Base-by-base conservation (phyloP, 1,140 invertebrate genomes). In the Nebria ingens region DNA sequence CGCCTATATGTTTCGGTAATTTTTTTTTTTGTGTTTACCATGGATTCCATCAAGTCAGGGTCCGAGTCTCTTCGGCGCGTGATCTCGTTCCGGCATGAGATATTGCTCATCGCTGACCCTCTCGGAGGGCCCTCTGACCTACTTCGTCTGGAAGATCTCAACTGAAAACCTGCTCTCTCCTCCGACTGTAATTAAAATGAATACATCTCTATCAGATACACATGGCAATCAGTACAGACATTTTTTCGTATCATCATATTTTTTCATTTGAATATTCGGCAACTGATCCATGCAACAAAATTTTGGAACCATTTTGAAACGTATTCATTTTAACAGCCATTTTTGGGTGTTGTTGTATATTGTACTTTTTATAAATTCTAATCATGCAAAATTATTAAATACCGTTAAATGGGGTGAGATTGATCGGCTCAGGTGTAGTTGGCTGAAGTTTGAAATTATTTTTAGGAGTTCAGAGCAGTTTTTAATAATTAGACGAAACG, bases 51-150 rank as follows among this genome's bases (percentile, higher is more conserved):
- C 25, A 34, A 34, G 59, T 70, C 68, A 56, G 68, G 62, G 58
- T 70, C 66, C 40, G 68, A 68, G 60, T 70, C 68, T 56, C 67
- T 60, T 55, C 65, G 61, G 19, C 63, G 58, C 40, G 6, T 45
- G 40, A 52, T 61, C 62, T 57, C 58, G 58, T 51, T 60, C 61
- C 51, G 55, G 49, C 55, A 57, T 58, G 61, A 52, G 68, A 59
- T 62, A 64, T 64, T 55, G 68, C 64, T 68, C 65, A 70, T 52
- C 17, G 40, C 40, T 71, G 12, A 71, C 72, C 71, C 76, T 74
- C 50, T 62, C 56, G 73, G 77, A 23, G 82, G 83, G 29, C 83
- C 83, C 64, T 85, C 83, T 40, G 83, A 85, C 72, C 84, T 85
- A 77, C 83, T 85, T 62, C 83, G 77, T 25, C 83, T 72, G 52